A percentile compares a stretch with the other conserved stretches of the same genome.
phyloP scores from a whole-genome alignment of 2,888 invertebrate species.

The Aporophyla lueneburgensis region DNA sequence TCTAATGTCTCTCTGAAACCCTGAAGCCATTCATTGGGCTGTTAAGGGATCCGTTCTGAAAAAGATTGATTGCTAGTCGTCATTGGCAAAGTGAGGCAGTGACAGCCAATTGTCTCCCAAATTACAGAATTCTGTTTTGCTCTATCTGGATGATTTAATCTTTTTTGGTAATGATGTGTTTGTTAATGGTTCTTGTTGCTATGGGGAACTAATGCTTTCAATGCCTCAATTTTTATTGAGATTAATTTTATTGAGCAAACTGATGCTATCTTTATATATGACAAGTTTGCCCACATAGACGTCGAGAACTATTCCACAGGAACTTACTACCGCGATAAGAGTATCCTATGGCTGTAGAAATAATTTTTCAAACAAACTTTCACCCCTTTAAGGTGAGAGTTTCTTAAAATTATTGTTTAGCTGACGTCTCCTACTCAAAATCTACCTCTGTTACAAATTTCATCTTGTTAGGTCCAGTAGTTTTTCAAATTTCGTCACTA shows the following conservation, averaged over 20 bases:
- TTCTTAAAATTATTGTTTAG: too few relatives aligned
- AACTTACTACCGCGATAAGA: too few relatives aligned
- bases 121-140: slow-evolving; percentile 58
- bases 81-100: slow-evolving; percentile 69
- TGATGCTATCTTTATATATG: background rate
- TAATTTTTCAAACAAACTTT: too few relatives aligned
- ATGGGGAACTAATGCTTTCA: background rate
- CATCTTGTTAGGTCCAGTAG: too few relatives aligned
- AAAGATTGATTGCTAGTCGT: slow-evolving; percentile 77
- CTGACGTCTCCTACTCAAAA: too few relatives aligned
- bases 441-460: too few relatives aligned
- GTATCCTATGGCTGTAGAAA: too few relatives aligned
- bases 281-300: too few relatives aligned
- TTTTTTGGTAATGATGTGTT: slow-evolving; percentile 31
- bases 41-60: slow-evolving; percentile 71
- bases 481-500: too few relatives aligned
- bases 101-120: slow-evolving; percentile 73
- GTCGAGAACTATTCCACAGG: too few relatives aligned
- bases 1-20: slow-evolving; percentile 69
- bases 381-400: too few relatives aligned
- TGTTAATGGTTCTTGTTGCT: slow-evolving; percentile 5
- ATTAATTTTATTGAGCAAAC: background rate
- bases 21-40: slow-evolving; percentile 69
- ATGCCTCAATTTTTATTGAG: background rate
- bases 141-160: slow-evolving; percentile 56